These are phyloP conservation scores for Engystomops pustulosus DNA, from an alignment of 2,113 vertebrate genomes.

Conservation along the genomic window DNA sequence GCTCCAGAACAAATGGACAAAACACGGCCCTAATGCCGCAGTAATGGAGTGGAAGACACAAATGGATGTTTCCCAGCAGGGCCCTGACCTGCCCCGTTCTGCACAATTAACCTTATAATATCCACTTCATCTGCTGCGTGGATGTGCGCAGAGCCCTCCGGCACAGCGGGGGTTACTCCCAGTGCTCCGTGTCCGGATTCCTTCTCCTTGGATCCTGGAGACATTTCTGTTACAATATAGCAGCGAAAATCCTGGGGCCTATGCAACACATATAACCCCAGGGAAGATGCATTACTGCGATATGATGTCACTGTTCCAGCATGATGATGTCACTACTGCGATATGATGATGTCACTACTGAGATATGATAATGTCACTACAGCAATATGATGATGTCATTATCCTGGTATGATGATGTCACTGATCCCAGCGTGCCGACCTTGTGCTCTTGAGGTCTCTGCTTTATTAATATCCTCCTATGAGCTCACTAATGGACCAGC, in stretches of 20 bases:
- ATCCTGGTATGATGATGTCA: background rate
- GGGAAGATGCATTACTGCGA: no score
- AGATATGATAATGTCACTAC: background rate
- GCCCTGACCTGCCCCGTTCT: conserved; percentile 25
- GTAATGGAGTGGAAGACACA: conserved; percentile 48
- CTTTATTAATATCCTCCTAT: no score
- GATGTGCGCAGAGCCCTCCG: background rate
- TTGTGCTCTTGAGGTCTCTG: no score
- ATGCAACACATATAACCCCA: background rate
- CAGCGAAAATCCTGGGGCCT: background rate
- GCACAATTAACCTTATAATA: conserved; percentile 10
- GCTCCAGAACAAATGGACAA: background rate
- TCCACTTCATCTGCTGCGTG: background rate
- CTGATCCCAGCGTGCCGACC: background rate
- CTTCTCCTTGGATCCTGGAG: background rate
- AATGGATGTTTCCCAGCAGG: conserved; percentile 28
- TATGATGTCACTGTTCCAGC: background rate
- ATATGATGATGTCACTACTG: background rate
- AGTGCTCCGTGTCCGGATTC: background rate
- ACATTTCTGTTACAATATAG: background rate
- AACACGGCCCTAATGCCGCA: conserved; percentile 19
- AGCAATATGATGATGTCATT: background rate
- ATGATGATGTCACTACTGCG: background rate
- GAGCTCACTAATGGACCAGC: background rate
- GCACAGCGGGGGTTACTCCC: conserved; percentile 10